Conservation (phyloP, 2,113 vertebrate species). For the Phylloscopus trochilus region DNA sequence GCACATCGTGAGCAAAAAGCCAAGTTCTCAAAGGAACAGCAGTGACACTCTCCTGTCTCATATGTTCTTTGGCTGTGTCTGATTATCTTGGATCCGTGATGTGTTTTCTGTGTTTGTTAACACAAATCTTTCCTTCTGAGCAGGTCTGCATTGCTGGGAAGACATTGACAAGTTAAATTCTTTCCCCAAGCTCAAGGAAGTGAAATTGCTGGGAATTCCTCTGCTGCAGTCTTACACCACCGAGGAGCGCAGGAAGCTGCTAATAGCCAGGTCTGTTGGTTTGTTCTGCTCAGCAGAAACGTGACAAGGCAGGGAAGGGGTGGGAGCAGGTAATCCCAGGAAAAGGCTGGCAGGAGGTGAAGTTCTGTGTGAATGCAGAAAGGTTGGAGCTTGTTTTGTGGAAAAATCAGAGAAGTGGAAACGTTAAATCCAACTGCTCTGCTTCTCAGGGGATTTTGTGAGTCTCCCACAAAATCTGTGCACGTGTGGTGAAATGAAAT, state of each 20-base stretch:
- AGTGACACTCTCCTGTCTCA: background rate
- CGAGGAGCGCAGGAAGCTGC: slow-evolving; percentile 87
- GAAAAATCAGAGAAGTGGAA: background rate
- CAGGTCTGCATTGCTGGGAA: slow-evolving; percentile 91
- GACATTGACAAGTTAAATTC: slow-evolving; percentile 93
- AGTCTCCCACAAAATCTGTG: background rate
- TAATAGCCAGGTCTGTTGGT: slow-evolving; percentile 82
- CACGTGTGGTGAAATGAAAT: fast-evolving
- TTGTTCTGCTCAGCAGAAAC: background rate
- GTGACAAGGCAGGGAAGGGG: background rate
- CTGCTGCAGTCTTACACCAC: slow-evolving; percentile 89
- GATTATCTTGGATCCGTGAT: background rate
- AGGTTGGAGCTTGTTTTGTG: background rate
- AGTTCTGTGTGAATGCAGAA: background rate
- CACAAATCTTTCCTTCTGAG: slow-evolving; percentile 48
- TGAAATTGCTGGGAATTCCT: slow-evolving; percentile 89
- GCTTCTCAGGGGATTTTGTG: background rate
- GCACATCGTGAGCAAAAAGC: background rate
- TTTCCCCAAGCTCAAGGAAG: slow-evolving; percentile 92
- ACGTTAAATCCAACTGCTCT: background rate
- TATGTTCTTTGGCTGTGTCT: background rate
- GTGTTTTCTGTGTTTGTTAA: slow-evolving; percentile 21
- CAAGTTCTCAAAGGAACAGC: background rate
- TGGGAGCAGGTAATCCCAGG: background rate
- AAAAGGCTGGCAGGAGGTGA: background rate